Evolutionary conservation across 2,888 invertebrate species (phyloP).

Genomic region (Oeneis ivallda): DNA sequence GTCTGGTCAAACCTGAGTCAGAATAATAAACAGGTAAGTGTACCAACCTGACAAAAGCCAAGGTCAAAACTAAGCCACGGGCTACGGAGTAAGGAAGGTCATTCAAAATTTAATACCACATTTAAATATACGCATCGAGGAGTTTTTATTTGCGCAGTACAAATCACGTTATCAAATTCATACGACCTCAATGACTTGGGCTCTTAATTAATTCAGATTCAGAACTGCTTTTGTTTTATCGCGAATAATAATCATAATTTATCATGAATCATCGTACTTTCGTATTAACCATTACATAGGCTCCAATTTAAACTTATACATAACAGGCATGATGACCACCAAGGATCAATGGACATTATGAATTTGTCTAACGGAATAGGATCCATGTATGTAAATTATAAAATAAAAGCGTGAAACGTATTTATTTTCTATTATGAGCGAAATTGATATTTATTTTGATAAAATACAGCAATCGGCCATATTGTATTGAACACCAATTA

Average conservation of each 20-base stretch:
- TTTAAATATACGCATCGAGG: neutral
- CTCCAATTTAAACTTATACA: neutral
- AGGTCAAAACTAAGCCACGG: neutral
- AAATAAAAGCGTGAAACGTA: no score
- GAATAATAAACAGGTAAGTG: neutral
- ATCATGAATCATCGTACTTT: neutral
- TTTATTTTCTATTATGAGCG: no score
- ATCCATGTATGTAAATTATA: no score
- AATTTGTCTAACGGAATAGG: no score
- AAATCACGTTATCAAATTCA: constrained; percentile 5
- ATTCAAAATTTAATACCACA: neutral
- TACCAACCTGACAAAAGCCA: neutral
- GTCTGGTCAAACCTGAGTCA: neutral
- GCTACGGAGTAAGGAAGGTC: neutral
- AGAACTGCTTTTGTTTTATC: neutral
- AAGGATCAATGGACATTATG: no score
- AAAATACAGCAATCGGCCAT: no score
- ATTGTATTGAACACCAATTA: no score
- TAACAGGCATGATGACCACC: no score
- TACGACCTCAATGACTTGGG: constrained; percentile 3
- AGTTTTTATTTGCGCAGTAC: neutral
- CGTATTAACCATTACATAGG: neutral
- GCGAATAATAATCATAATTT: neutral
- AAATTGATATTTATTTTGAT: no score
- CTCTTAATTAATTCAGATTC: constrained; percentile 9